Base-by-base conservation (phyloP, 2,797 vertebrate genomes). In the Buceros bicornis region DNA sequence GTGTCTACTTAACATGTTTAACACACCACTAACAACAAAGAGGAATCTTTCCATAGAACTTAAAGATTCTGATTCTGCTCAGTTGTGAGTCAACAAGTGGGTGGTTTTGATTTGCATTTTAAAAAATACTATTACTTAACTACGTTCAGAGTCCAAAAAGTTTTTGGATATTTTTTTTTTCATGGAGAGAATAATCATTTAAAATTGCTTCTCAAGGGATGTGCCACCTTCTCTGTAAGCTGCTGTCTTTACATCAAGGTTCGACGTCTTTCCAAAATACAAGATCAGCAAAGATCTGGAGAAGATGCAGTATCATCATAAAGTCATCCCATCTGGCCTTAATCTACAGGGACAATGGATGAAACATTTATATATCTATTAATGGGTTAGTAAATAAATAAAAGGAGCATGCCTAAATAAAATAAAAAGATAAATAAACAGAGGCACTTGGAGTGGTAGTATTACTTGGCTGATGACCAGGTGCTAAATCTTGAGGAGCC, bases 341-440 rank as follows among this genome's bases (percentile, higher is more conserved):
- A n/a, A 62, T 51, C 78, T 54, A 58, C 50, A n/a, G 48, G 42
- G 42, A 61, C 7, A 77, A 81, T 16, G 24, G 50, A 42, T 47
- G 76, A 80, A 76, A 66, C 16, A 17, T 64, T 69, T 69, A 53
- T 42, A 50, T 37, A 60, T 45, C 37, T 62, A 25, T 71, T 61
- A 81, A 90, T 50, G 79, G 31, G 22, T 50, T 87, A 40, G 82
- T 60, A 89, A 90, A 94, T 42, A 76, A 87, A 81, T 43, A 92
- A 72, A 90, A 10, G 35, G 45, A 53, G 43, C 22, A 33, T 24
- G 35, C 12, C 17, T 57, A 66, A 91, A 57, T 61, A 67, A 58
- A 80, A 70, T 51, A 3, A 22, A 29, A 57, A 57, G n/a, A 57
- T 12, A 80, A 56, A 82, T 8, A 69, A 73, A 64, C n/a, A 79